Base-by-base conservation (phyloP, 2,113 vertebrate species). In the Clarias macrocephalus region DNA sequence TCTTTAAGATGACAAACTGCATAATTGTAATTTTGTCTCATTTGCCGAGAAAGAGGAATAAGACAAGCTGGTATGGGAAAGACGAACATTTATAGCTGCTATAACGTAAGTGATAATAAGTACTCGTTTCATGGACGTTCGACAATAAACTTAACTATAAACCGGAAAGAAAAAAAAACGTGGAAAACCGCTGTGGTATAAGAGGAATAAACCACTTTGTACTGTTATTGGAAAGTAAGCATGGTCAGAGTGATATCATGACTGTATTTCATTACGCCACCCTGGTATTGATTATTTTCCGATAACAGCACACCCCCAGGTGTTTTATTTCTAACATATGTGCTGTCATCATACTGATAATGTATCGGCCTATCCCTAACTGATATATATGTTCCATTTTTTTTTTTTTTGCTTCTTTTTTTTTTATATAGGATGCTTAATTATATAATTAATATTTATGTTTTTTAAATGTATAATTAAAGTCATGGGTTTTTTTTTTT, bases 391-490 rank as follows among this genome's bases (percentile, higher is more conserved):
- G 33, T 30, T 68, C 33, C 37, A 3, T 28, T 28, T 42, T 21
- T 15, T 16, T 42, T 19, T 9, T 33, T n/a, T 25, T 13, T 10
- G 10, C n/a, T n/a, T 11, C 1, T 65, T 10, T n/a, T 65, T n/a
- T 11, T 11, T 65, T 65, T 18, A 42, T 82, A 82, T 48, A 4
- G 59, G 5, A 65, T 66, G 16, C 5, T 48, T 76, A 59, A 85
- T 57, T 75, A 23, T 70, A 83, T 56, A 70, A 70, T 84, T 59
- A 25, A 37, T 81, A 81, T 81, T 59, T 60, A 80, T 54, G 25
- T 60, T 28, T 80, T 81, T 30, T 62, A 8, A 13, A 81, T 62
- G 33, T 62, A 37, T 42, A 62, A 62, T 81, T 81, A 62, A 81
- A 81, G 57, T 59, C 79, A 42, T 72, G 13, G 12, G 9, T 30